phyloP scores from a whole-genome alignment of 2,797 vertebrate species.

The Phrynocephalus vlangalii region DNA sequence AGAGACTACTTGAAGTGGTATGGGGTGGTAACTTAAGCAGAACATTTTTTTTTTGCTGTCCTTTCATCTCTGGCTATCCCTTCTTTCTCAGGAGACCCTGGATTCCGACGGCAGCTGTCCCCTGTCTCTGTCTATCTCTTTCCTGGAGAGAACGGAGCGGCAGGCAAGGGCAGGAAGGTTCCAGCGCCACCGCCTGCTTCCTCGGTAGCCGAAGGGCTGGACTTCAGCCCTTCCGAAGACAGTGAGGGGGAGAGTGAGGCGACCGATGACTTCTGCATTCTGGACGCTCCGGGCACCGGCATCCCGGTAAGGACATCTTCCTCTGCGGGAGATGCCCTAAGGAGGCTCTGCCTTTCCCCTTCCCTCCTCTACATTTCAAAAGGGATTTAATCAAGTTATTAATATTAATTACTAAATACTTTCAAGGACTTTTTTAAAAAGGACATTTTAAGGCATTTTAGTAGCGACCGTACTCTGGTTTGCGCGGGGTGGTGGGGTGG shows the following conservation, averaged over 20 bases:
- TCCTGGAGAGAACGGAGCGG: constrained; percentile 83
- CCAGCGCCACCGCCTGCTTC: constrained; percentile 73
- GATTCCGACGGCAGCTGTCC: constrained; percentile 78
- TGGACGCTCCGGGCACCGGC: constrained; percentile 92
- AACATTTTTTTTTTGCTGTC: too few species aligned
- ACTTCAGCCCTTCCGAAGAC: constrained; percentile 72
- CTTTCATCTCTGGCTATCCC: background rate
- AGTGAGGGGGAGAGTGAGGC: constrained; percentile 78
- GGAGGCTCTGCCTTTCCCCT: background rate
- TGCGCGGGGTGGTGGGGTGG: too few species aligned
- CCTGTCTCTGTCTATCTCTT: constrained; percentile 91
- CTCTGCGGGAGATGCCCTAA: background rate
- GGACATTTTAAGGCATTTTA: too few species aligned
- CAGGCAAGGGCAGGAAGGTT: constrained; percentile 71
- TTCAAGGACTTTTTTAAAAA: too few species aligned
- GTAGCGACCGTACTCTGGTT: too few species aligned
- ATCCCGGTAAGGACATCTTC: constrained; percentile 81
- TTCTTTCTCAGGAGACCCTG: constrained; percentile 54
- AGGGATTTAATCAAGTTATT: too few species aligned
- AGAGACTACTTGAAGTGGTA: too few species aligned
- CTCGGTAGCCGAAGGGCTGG: constrained; percentile 77
- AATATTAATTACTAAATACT: too few species aligned
- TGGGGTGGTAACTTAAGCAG: too few species aligned
- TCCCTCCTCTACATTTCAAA: too few species aligned
- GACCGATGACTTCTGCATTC: constrained; percentile 92